Evolutionary conservation across 2,888 invertebrate species (phyloP).

Genomic region (Drosophila buzzatii): DNA sequence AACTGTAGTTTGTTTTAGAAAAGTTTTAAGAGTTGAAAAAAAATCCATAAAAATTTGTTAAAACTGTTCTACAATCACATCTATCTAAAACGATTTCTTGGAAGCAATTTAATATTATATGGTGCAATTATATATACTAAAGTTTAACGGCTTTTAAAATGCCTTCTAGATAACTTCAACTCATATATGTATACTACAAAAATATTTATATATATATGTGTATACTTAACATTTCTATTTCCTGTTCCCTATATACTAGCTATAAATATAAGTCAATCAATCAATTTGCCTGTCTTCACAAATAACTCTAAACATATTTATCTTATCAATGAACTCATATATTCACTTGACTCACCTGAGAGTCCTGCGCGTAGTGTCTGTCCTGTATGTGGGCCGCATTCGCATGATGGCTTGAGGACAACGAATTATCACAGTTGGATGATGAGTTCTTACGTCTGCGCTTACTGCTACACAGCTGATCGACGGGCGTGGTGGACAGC

Average conservation of each 20-base stretch:
- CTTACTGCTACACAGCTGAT: constrained; percentile 86
- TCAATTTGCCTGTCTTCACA: neutral
- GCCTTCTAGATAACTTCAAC: too few relatives aligned
- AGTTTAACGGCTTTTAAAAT: too few relatives aligned
- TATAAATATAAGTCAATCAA: neutral
- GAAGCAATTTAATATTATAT: too few relatives aligned
- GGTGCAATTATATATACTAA: too few relatives aligned
- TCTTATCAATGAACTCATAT: neutral
- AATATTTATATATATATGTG: too few relatives aligned
- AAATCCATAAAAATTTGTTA: neutral
- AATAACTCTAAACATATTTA: too few relatives aligned
- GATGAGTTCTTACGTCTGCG: constrained; percentile 86
- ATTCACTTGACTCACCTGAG: constrained; percentile 86
- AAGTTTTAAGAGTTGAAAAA: too few relatives aligned
- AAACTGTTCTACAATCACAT: too few relatives aligned
- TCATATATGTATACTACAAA: too few relatives aligned
- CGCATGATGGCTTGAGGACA: constrained; percentile 87
- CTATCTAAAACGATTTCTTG: too few relatives aligned
- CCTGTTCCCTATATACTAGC: neutral
- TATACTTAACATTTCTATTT: too few relatives aligned
- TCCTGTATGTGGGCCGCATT: constrained; percentile 86
- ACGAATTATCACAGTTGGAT: constrained; percentile 89
- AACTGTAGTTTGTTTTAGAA: neutral
- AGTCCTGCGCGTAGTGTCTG: constrained; percentile 88
- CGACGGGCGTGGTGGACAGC: constrained; percentile 85